Evolutionary conservation across 2,888 invertebrate genomes (phyloP).

Genomic region (Galerucella nymphaeae): DNA sequence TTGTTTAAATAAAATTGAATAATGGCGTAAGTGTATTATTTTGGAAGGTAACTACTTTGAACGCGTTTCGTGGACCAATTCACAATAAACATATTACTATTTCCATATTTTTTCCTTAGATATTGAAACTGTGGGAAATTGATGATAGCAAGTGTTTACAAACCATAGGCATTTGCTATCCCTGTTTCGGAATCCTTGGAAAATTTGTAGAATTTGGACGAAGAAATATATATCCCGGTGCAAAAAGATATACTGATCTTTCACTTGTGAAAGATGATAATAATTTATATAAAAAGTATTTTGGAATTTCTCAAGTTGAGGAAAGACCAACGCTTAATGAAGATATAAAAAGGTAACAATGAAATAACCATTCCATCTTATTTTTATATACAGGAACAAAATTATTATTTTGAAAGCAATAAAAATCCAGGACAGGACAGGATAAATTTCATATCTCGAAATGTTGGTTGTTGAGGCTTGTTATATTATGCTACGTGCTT

Average conservation of each 20-base stretch:
- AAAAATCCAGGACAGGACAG: too few species aligned
- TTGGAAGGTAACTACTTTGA: too few species aligned
- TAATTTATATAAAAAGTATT: constrained; percentile 23
- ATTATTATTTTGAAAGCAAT: not conserved
- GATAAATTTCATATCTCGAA: too few species aligned
- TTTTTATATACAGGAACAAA: constrained; percentile 9
- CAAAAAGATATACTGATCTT: constrained; percentile 55
- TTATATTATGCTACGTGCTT: too few species aligned
- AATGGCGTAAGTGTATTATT: too few species aligned
- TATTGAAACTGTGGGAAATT: constrained; percentile 71
- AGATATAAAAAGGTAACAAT: constrained; percentile 13
- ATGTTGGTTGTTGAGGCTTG: too few species aligned
- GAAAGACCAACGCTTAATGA: constrained; percentile 32
- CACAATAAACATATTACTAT: too few species aligned
- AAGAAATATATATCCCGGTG: constrained; percentile 69
- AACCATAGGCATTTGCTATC: constrained; percentile 69
- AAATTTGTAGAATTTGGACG: constrained; percentile 71
- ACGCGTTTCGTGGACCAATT: too few species aligned
- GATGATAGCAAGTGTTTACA: constrained; percentile 70
- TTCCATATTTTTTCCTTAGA: constrained; percentile 59
- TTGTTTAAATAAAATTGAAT: too few species aligned
- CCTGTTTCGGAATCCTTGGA: constrained; percentile 69
- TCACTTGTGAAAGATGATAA: not conserved
- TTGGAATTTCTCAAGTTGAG: constrained; percentile 45
- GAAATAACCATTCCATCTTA: not conserved